A percentile compares a stretch with the other conserved stretches of the same genome.
phyloP scores from a whole-genome alignment of 2,888 invertebrate genomes.

The Eristalinus aeneus region DNA sequence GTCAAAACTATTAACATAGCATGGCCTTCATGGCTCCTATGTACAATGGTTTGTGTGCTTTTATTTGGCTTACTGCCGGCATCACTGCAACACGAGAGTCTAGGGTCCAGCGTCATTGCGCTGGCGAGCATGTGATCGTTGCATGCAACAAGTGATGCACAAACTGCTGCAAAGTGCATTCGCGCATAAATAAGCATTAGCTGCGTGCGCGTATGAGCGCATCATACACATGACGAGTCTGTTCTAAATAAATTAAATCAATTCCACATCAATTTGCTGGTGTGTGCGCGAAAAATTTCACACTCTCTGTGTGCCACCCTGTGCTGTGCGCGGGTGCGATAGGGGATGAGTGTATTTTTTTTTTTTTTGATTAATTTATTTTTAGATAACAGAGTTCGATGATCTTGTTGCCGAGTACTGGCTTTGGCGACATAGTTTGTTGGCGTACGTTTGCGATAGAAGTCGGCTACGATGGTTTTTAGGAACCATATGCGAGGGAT shows the following conservation, averaged over 20 bases:
- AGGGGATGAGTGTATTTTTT: not conserved
- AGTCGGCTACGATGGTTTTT: not conserved
- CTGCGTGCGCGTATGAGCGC: not conserved
- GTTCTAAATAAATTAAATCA: constrained; percentile 42
- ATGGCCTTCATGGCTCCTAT: constrained; percentile 51
- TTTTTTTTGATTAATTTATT: not conserved
- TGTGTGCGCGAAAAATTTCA: not conserved
- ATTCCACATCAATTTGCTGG: constrained; percentile 35
- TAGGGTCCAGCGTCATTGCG: not conserved
- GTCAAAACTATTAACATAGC: constrained; percentile 44
- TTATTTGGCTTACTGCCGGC: constrained; percentile 40
- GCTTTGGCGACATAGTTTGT: not conserved
- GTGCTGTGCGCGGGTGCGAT: not conserved
- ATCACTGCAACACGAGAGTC: not conserved
- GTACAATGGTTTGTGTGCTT: not conserved
- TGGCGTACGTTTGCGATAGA: not conserved
- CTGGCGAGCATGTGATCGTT: constrained; percentile 46
- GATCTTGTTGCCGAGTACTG: constrained; percentile 22
- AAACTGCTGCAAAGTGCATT: constrained; percentile 20
- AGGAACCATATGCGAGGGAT: not conserved
- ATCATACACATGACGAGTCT: constrained; percentile 1
- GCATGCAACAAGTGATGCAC: constrained; percentile 44
- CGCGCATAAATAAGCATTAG: constrained; percentile 28
- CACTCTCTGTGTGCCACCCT: not conserved
- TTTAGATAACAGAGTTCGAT: constrained; percentile 27